phyloP scores from a whole-genome alignment of 2,888 invertebrate species.

The Rhamnusium bicolor region DNA sequence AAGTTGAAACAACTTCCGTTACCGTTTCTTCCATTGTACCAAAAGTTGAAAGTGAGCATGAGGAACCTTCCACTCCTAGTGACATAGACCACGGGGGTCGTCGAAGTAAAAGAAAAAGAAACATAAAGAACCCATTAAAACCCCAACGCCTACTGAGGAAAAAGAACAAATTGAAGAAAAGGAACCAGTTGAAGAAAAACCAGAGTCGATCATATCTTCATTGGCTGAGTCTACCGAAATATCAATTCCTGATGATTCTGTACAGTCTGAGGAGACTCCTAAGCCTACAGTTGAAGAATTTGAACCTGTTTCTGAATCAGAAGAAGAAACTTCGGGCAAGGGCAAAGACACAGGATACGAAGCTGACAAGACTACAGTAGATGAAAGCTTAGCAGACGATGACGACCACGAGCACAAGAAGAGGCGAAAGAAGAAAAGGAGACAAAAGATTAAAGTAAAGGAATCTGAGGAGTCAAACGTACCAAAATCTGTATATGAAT shows the following conservation, averaged over 20 bases:
- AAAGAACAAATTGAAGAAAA: slow-evolving; percentile 47
- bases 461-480: slow-evolving; percentile 72
- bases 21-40: slow-evolving; percentile 60
- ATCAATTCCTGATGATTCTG: slow-evolving; percentile 71
- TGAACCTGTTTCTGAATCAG: slow-evolving; percentile 61
- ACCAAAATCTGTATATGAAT: slow-evolving; percentile 71
- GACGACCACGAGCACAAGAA: slow-evolving; percentile 69
- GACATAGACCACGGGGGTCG: slow-evolving; percentile 73
- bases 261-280: slow-evolving; percentile 73
- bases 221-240: slow-evolving; percentile 74
- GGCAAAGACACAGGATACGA: slow-evolving; percentile 81
- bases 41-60: slow-evolving; percentile 65
- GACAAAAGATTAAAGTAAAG: slow-evolving; percentile 72
- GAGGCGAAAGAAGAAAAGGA: slow-evolving; percentile 68
- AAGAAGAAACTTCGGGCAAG: slow-evolving; percentile 66
- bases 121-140: slow-evolving; percentile 69
- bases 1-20: slow-evolving; percentile 49
- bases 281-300: slow-evolving; percentile 72
- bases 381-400: slow-evolving; percentile 73
- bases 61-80: slow-evolving; percentile 65
- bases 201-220: slow-evolving; percentile 70
- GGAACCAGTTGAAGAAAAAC: slow-evolving; percentile 58
- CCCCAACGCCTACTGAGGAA: slow-evolving; percentile 54
- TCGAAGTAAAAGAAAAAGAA: slow-evolving; percentile 79
- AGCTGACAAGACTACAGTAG: slow-evolving; percentile 78